Evolutionary conservation across 2,113 vertebrate species (phyloP), one percentile per base, ranked within the genome.

Genomic region (Sinocyclocheilus rhinocerous): DNA sequence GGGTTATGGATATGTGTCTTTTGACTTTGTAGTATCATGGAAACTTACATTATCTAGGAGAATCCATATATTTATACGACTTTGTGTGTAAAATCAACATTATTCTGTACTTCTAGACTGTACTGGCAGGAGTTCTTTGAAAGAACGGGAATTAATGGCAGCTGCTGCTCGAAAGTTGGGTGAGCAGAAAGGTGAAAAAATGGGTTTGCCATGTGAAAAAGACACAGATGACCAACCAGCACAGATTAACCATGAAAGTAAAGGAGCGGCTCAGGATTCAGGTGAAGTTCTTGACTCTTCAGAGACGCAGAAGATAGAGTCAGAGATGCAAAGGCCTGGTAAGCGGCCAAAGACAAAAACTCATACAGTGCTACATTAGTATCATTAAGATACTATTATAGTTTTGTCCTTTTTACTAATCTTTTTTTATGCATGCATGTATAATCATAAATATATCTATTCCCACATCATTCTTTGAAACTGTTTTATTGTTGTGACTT

Each of bases 101-200:
- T 81, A 70, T 72, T 13, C 24, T 61, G 85, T 10, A 45, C 33
- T 84, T 45, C 18, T 83, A 85, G 76, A 45, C 79, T 72, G 36
- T 13, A n/a, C 52, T 77, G 76, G 61, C 33, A 42, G 76, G 20
- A 15, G n/a, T 70, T 52, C 65, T 45, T n/a, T 83, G n/a, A 55
- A 61, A 52, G 24, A n/a, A 81, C 22, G 3, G 79, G 26, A 36
- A 48, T 81, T 75, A 79, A 91, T 91, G 91, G 89, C 89, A 88
- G 82, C 84, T 63, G 20, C 52, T 81, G 83, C 42, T 63, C 87
- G 85, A 73, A 52, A 85, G 52, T 48, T 77, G 70, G 83, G 45
- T 26, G 16, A 63, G 15, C 88, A 39, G 63, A 78, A 15, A 67
- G 50, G 52, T 5, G 55, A 26, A 42, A 78, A 39, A 26, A 88